Evolutionary conservation across 2,797 vertebrate genomes (phyloP).

Genomic region (Pempheris klunzingeri): DNA sequence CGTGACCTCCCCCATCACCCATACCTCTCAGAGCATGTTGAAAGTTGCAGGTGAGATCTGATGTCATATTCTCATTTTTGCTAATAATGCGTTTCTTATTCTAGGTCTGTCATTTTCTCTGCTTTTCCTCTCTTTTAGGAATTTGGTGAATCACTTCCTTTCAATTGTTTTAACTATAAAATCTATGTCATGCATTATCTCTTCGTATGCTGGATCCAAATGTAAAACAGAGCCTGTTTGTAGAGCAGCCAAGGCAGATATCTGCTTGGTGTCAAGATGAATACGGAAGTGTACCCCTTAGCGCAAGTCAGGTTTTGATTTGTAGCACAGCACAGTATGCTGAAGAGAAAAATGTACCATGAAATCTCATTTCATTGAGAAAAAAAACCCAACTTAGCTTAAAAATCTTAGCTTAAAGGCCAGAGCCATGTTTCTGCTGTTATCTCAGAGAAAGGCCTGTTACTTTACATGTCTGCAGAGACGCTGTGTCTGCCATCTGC

Average conservation of each 20-base stretch:
- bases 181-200: constrained; percentile 52
- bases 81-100: background rate
- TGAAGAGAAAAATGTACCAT: constrained; percentile 28
- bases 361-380: constrained; percentile 35
- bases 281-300: constrained; percentile 24
- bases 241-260: constrained; percentile 55
- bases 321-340: constrained; percentile 17
- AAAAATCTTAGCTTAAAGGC: constrained; percentile 20
- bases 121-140: background rate
- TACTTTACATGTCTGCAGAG: constrained; percentile 41
- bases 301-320: constrained; percentile 57
- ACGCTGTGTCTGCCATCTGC: constrained; percentile 38
- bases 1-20: constrained; percentile 96
- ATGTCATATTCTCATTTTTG: background rate
- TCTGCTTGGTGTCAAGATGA: constrained; percentile 56
- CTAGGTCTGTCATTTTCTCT: background rate
- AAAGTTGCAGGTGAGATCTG: constrained; percentile 91
- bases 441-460: constrained; percentile 34
- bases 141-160: constrained; percentile 5
- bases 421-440: constrained; percentile 44
- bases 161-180: constrained; percentile 27
- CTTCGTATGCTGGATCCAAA: constrained; percentile 46
- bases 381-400: constrained; percentile 19
- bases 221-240: constrained; percentile 53
- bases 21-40: constrained; percentile 92